Conservation (phyloP, 2,797 vertebrate genomes). For the Poeciliopsis paucimaculata region DNA sequence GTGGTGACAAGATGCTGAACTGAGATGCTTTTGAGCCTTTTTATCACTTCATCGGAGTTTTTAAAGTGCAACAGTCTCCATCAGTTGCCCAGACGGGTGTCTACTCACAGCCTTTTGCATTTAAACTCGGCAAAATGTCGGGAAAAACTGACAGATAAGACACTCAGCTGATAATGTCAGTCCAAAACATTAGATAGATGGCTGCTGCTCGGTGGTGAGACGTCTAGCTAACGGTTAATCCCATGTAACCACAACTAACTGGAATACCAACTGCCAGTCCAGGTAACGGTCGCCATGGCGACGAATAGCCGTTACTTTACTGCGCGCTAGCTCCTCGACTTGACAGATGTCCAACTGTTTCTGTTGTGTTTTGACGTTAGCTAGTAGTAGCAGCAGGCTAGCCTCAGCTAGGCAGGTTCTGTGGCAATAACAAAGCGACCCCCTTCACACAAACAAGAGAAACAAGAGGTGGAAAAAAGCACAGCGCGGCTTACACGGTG, state of each 20-base stretch:
- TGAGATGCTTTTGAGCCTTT: not conserved
- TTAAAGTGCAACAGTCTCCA: not conserved
- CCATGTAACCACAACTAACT: constrained; percentile 12
- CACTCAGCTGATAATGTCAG: not conserved
- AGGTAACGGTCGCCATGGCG: constrained; percentile 7
- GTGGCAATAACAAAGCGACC: constrained; percentile 38
- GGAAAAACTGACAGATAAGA: not conserved
- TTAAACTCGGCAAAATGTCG: not conserved
- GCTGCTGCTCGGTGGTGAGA: not conserved
- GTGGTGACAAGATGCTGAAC: not conserved
- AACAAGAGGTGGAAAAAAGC: not conserved
- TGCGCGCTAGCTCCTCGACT: not conserved
- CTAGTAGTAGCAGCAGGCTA: constrained; percentile 42
- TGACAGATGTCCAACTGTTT: constrained; percentile 25
- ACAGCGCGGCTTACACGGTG: constrained; percentile 90
- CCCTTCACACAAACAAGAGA: not conserved
- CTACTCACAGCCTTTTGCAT: not conserved
- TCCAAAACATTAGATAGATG: not conserved
- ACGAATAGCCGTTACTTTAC: not conserved
- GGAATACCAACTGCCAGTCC: not conserved
- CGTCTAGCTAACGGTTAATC: constrained; percentile 22
- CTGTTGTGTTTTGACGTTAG: constrained; percentile 63
- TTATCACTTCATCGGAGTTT: not conserved
- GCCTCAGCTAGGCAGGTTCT: constrained; percentile 52
- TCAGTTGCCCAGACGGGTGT: not conserved